These are phyloP conservation scores for Hemibagrus guttatus DNA, from an alignment of 2,797 vertebrate species.

Conservation along the genomic window DNA sequence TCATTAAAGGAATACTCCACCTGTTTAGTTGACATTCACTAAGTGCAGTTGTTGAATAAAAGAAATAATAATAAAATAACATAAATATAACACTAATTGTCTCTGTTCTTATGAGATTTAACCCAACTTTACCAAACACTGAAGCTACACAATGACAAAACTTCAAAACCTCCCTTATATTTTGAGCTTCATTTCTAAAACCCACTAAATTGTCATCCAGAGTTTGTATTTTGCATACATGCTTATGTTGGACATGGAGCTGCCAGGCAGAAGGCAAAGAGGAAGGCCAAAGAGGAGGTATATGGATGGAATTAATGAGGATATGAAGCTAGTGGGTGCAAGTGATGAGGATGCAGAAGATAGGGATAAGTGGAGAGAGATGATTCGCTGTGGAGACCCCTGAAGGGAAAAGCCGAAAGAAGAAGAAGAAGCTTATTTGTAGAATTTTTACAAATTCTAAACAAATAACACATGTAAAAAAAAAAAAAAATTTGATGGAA, in stretches of 20 bases:
- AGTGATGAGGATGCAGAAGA: too few species aligned
- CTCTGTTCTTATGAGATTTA: neutral
- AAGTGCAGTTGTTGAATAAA: neutral
- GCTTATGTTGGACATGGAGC: too few species aligned
- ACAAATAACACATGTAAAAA: neutral
- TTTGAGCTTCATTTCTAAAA: neutral
- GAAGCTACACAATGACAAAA: neutral
- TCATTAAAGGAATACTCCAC: neutral
- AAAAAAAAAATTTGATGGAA: neutral
- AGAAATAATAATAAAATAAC: neutral
- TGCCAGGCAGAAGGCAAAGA: too few species aligned
- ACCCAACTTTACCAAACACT: neutral
- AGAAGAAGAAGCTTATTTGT: neutral
- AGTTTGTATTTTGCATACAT: neutral
- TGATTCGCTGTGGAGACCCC: too few species aligned
- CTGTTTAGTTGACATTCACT: neutral
- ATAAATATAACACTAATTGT: neutral
- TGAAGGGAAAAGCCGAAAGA: too few species aligned
- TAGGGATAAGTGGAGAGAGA: too few species aligned
- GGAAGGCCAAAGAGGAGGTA: too few species aligned
- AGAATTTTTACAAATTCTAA: neutral
- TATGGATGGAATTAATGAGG: too few species aligned
- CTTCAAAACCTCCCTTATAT: neutral
- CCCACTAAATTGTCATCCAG: too few species aligned
- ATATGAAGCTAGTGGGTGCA: too few species aligned